Evolutionary conservation across 2,797 vertebrate genomes (phyloP).

Genomic region (Pangasius macronema): DNA sequence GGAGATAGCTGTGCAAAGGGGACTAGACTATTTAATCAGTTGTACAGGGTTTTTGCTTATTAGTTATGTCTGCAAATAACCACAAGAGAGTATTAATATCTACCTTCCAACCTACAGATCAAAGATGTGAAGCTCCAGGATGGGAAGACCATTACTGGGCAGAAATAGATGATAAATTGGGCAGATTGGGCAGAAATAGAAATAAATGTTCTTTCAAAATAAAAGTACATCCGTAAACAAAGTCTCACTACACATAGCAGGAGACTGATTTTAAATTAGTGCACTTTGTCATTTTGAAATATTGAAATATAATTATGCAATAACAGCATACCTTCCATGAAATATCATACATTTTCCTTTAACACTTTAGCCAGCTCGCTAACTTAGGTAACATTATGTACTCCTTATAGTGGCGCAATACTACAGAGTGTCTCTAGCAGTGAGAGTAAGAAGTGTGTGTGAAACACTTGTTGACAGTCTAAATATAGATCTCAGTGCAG

Average conservation of each 20-base stretch:
- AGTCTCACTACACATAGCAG: background rate
- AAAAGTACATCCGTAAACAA: background rate
- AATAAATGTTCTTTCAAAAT: background rate
- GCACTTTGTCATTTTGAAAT: background rate
- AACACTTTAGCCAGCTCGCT: background rate
- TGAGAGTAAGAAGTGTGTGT: slow-evolving; percentile 15
- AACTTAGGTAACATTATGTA: background rate
- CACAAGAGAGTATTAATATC: background rate
- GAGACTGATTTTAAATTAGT: background rate
- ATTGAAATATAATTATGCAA: background rate
- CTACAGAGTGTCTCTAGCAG: background rate
- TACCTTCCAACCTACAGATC: background rate
- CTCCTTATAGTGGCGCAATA: background rate
- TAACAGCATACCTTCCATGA: background rate
- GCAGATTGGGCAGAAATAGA: background rate
- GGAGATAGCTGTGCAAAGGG: background rate
- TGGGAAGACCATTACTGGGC: background rate
- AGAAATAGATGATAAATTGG: background rate
- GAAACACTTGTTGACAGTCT: slow-evolving; percentile 44
- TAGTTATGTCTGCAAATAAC: background rate
- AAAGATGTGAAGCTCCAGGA: background rate
- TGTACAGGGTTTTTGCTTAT: background rate
- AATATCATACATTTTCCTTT: background rate
- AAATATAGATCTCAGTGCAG: slow-evolving; percentile 47
- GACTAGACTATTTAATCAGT: background rate